A percentile compares a stretch with the other conserved stretches of the same genome.
These are phyloP conservation scores for Spizella passerina DNA, from an alignment of 2,797 vertebrate genomes.

Conservation along the genomic window DNA sequence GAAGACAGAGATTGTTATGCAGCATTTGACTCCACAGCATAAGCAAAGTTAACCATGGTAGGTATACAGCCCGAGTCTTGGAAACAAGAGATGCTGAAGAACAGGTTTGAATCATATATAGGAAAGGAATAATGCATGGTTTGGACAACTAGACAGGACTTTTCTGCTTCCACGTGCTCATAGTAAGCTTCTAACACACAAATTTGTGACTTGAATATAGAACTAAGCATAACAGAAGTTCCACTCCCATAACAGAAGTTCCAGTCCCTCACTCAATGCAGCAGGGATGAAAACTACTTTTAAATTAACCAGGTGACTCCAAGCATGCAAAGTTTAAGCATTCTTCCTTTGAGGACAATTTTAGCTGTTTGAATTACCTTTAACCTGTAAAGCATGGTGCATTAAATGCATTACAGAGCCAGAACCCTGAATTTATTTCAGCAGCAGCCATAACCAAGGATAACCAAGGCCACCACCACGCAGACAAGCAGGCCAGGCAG, in stretches of 20 bases:
- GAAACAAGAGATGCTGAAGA: not conserved
- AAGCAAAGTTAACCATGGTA: not conserved
- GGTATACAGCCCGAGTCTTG: not conserved
- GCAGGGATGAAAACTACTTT: not conserved
- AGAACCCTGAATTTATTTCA: not conserved
- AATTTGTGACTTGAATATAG: not conserved
- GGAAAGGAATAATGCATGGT: not conserved
- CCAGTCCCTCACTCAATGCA: accelerated
- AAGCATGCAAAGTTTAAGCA: not conserved
- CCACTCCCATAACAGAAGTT: not conserved
- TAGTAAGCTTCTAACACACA: not conserved
- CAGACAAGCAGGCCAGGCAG: not conserved
- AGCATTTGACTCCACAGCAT: not conserved
- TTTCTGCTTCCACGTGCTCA: not conserved
- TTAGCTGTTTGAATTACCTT: not conserved
- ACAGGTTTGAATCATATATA: not conserved
- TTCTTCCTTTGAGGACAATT: not conserved
- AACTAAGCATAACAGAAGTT: not conserved
- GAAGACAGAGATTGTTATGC: not conserved
- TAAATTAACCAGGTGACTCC: not conserved
- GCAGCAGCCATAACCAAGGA: not conserved
- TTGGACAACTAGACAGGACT: not conserved
- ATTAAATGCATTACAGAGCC: not conserved
- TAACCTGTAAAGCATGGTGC: accelerated
- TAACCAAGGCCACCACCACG: not conserved